Percentiles rank a stretch among this genome's conserved stretches.
Evolutionary conservation across 2,113 vertebrate species (phyloP).

Genomic region (Cyanoramphus novaezelandiae): DNA sequence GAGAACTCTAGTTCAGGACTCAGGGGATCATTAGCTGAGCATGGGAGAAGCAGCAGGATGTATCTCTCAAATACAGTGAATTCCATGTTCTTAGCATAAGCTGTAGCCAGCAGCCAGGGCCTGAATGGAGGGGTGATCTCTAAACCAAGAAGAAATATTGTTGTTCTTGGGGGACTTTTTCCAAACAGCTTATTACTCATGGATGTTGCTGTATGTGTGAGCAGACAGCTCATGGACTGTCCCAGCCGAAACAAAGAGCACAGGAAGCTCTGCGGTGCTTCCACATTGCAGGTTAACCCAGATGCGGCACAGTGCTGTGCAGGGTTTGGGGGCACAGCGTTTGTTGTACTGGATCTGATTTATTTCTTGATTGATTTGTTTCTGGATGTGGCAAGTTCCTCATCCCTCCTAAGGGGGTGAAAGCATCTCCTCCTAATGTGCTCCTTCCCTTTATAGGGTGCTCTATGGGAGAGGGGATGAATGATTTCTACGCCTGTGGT

Average conservation of each 20-base stretch:
- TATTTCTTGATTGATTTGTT: background rate
- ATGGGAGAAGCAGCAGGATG: background rate
- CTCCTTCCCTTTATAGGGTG: background rate
- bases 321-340: background rate
- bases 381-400: background rate
- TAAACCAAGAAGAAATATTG: background rate
- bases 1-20: background rate
- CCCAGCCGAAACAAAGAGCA: background rate
- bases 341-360: background rate
- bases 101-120: background rate
- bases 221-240: background rate
- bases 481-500: background rate
- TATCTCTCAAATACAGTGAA: background rate
- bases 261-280: background rate
- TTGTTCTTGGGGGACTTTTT: background rate
- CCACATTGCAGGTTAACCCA: background rate
- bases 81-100: background rate
- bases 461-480: accelerated
- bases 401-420: background rate
- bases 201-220: background rate
- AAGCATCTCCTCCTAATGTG: background rate
- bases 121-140: background rate
- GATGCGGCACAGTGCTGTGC: background rate
- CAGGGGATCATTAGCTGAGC: background rate
- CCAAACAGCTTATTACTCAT: background rate